Percentiles rank a stretch among this genome's conserved stretches.
Evolutionary conservation across 2,797 vertebrate genomes (phyloP).

Genomic region (Sciurus vulgaris): DNA sequence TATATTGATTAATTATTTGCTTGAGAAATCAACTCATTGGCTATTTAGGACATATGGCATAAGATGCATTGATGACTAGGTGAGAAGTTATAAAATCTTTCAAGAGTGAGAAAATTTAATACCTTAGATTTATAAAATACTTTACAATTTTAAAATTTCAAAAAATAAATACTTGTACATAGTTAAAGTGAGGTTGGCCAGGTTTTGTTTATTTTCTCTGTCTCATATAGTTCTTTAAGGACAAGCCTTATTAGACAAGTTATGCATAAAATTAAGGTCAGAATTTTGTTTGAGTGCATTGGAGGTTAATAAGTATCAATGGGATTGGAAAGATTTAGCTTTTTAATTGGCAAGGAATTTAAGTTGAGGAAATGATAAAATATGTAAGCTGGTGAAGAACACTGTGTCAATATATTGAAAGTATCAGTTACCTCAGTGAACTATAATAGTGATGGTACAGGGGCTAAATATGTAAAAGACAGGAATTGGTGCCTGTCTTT

Average conservation of each 20-base stretch:
- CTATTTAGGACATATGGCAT: not conserved
- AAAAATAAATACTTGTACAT: not conserved
- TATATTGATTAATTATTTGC: not conserved
- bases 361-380: not conserved
- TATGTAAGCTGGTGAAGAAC: not conserved
- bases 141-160: too few species aligned
- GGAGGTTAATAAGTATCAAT: not conserved
- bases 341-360: not conserved
- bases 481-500: not conserved
- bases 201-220: not conserved
- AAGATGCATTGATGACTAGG: not conserved
- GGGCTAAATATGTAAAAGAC: slow-evolving; percentile 4
- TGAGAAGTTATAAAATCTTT: not conserved
- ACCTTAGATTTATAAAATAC: too few species aligned
- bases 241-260: not conserved
- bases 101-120: not conserved
- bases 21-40: not conserved
- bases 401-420: not conserved
- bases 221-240: not conserved
- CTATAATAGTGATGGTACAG: not conserved
- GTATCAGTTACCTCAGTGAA: not conserved
- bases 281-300: not conserved
- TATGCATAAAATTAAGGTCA: not conserved
- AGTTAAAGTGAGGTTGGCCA: not conserved
- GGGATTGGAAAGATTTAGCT: not conserved